Evolutionary conservation across 1,140 invertebrate species (phyloP), one percentile per base, ranked within the genome.

Genomic region (Aporrectodea caliginosa): DNA sequence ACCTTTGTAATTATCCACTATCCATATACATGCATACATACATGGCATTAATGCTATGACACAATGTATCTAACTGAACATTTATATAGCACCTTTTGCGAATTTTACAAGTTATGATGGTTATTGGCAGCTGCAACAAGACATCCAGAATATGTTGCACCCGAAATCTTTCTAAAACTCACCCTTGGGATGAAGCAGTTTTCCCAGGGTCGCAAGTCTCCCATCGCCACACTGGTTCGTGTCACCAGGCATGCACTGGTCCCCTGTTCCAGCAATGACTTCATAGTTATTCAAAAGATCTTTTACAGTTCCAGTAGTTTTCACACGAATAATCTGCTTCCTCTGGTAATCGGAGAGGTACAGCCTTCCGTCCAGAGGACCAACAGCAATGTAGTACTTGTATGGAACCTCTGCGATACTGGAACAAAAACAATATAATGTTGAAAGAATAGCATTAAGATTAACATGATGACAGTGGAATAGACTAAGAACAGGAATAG

Each of bases 331-430:
- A 77, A 98, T 96, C 87, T 95, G 94, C 87, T 97, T 94, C 0
- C 93, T 95, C 88, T 97, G 95, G 0, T 94, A 95, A 88, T 98
- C 95, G 0, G 95, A 97, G 75, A 98, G 95, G 87, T 96, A 98
- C 0, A 98, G 90, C 0, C 92, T 92, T 27, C 95, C 95, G 87
- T 98, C 95, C 12, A 97, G 90, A 0, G 96, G 95, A 84, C 94
- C 96, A 29, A 98, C 89, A 0, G 95, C 94, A 90, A 98, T 94
- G 89, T 97, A 95, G 86, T 98, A 97, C 75, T 96, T 93, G 88
- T 98, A 97, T 0, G 95, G 96, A 0, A 97, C 95, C 81, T 94
- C 90, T 0, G 95, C 95, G 12, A 95, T 94, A 87, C 94, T 95
- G 90, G 68, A 88, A 12, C 27, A 34, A 89, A 85, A 84, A n/a